Percentiles rank a stretch among this genome's conserved stretches.
These are phyloP conservation scores for Canis aureus DNA, from an alignment of 2,113 vertebrate genomes.

Conservation along the genomic window DNA sequence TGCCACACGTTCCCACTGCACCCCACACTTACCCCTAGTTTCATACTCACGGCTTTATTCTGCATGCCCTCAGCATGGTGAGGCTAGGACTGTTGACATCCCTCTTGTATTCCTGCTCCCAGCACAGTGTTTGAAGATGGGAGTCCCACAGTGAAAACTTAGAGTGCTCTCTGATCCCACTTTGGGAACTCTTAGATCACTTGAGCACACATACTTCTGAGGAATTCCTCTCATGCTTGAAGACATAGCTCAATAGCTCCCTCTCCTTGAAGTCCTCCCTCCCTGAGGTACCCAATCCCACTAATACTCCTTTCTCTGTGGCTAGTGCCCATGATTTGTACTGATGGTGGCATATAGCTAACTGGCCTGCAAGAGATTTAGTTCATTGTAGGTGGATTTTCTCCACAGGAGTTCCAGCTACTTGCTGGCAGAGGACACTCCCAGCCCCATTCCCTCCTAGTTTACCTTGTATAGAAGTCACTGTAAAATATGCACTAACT, in stretches of 20 bases:
- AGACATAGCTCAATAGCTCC: background rate
- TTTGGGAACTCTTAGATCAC: background rate
- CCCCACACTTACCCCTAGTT: background rate
- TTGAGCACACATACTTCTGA: background rate
- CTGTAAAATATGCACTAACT: background rate
- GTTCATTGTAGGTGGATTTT: background rate
- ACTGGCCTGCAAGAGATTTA: background rate
- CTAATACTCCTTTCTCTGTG: background rate
- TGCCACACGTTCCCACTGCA: rapidly evolving
- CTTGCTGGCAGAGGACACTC: background rate
- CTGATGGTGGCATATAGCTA: background rate
- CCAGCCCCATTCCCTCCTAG: background rate
- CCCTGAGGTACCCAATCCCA: background rate
- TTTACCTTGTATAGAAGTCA: background rate
- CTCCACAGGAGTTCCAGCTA: background rate
- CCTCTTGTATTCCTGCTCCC: background rate
- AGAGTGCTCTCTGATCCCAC: background rate
- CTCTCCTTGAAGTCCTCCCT: background rate
- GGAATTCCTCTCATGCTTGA: background rate
- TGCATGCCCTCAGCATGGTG: background rate
- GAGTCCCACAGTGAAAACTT: background rate
- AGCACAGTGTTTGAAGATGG: background rate
- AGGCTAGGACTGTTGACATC: background rate
- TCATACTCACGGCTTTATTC: background rate
- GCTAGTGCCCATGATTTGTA: background rate